phyloP scores from a whole-genome alignment of 1,140 invertebrate species.

The Calephelis nemesis region DNA sequence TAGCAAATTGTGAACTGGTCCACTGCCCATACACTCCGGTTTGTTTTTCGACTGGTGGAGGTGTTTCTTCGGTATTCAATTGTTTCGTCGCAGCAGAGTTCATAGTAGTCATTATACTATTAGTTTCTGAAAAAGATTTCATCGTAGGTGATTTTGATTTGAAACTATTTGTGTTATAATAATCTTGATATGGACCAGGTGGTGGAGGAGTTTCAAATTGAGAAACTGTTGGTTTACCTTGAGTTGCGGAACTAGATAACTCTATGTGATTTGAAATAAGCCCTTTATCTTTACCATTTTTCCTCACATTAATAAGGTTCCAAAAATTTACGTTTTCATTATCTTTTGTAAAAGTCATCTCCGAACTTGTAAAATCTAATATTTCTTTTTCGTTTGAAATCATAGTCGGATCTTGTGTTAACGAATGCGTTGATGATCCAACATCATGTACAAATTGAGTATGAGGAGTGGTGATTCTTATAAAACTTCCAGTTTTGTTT shows the following conservation, averaged over 20 bases:
- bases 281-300: conserved; percentile 39
- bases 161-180: conserved; percentile 23
- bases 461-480: conserved; percentile 42
- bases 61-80: conserved; percentile 45
- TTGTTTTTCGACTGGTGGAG: conserved; percentile 42
- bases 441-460: conserved; percentile 46
- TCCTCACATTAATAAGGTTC: conserved; percentile 41
- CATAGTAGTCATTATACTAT: conserved; percentile 6
- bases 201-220: conserved; percentile 57
- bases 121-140: conserved; percentile 35
- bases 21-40: conserved; percentile 58
- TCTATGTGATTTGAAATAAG: conserved; percentile 23
- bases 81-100: conserved; percentile 22
- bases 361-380: conserved; percentile 34
- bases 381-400: conserved; percentile 37
- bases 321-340: conserved; percentile 45
- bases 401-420: conserved; percentile 14
- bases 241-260: conserved; percentile 28
- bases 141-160: conserved; percentile 22
- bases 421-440: conserved; percentile 26
- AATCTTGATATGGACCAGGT: conserved; percentile 26
- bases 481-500: conserved; percentile 42
- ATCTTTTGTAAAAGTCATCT: conserved; percentile 28
- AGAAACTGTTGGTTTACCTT: conserved; percentile 37
- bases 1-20: conserved; percentile 60